Evolutionary conservation across 1,140 invertebrate genomes (phyloP), one percentile per base, ranked within the genome.

Genomic region (Brachionus paranguensis): DNA sequence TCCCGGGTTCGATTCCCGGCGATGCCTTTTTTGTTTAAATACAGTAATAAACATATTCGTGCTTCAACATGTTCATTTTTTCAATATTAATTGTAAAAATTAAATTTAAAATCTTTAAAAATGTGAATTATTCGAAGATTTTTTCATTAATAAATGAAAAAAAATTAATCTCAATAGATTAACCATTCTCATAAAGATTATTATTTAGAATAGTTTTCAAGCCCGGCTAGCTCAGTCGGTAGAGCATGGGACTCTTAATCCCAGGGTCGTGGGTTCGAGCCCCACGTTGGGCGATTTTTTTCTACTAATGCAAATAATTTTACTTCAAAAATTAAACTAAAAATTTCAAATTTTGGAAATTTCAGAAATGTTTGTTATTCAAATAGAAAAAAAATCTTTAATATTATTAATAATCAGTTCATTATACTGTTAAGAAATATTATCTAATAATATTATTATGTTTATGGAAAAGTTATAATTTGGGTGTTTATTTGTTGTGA

Each of bases 161-260:
- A 47, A 47, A 12, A 12, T n/a, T 2, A 12, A 12, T 11, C 4
- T 47, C 3, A 47, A 14, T 1, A 47, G 3, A 47, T 14, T 2
- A 12, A n/a, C 45, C 33, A 37, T 37, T 37, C 27, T 2, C 27
- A 29, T 29, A 47, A 47, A 47, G 5, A 47, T 47, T 47, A 14
- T 14, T 12, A 47, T 60, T 10, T 3, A 60, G 10, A 60, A 60
- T 20, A 60, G 20, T 7, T 24, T 17, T 17, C 29, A 72, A 72
- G 68, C 68, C 68, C 68, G 68, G 68, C 68, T 72, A 72, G 68
- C 68, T 72, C 68, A 72, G 68, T 72, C 68, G 68, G 68, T 72
- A 72, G 68, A 72, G 68, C 68, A 72, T 72, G 68, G 68, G 68
- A 72, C 68, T 72, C 68, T 72, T 72, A 72, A 72, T 72, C 68